Percentiles rank a stretch among this genome's conserved stretches.
These are phyloP conservation scores for Chromoteleia sp. DNA, from an alignment of 2,888 invertebrate genomes.

Conservation along the genomic window DNA sequence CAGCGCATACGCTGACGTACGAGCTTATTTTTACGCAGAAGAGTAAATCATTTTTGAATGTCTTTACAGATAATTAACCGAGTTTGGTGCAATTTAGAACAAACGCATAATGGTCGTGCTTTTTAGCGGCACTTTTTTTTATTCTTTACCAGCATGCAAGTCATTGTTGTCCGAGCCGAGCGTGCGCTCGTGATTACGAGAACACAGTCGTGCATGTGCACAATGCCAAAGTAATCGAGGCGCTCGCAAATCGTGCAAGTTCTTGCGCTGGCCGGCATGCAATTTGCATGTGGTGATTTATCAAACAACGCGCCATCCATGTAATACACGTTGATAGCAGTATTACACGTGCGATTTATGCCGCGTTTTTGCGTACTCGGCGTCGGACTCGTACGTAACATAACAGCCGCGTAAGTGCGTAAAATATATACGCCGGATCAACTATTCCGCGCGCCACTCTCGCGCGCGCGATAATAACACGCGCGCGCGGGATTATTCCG, in stretches of 20 bases:
- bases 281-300: conserved; percentile 83
- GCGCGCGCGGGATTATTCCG: conserved; percentile 39
- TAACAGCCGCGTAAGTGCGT: conserved; percentile 58
- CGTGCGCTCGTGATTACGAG: conserved; percentile 54
- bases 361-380: conserved; percentile 71
- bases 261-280: conserved; percentile 62
- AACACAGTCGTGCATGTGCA: conserved; percentile 54
- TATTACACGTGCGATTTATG: conserved; percentile 82
- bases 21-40: too few relatives aligned
- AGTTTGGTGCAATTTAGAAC: too few relatives aligned
- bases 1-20: too few relatives aligned
- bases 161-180: conserved; percentile 52
- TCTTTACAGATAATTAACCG: too few relatives aligned
- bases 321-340: conserved; percentile 84
- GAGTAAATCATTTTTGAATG: too few relatives aligned
- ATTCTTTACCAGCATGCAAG: conserved; percentile 40
- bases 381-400: conserved; percentile 45
- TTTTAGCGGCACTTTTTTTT: conserved; percentile 28
- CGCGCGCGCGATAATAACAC: conserved; percentile 21
- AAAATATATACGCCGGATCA: conserved; percentile 48
- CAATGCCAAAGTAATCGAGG: conserved; percentile 64
- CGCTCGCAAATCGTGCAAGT: conserved; percentile 64
- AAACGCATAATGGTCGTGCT: too few relatives aligned
- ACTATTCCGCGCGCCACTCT: conserved; percentile 5
- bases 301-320: conserved; percentile 82